Percentiles rank a stretch among this genome's conserved stretches.
phyloP scores from a whole-genome alignment of 2,888 invertebrate species.

The Lasioglossum calceatum region DNA sequence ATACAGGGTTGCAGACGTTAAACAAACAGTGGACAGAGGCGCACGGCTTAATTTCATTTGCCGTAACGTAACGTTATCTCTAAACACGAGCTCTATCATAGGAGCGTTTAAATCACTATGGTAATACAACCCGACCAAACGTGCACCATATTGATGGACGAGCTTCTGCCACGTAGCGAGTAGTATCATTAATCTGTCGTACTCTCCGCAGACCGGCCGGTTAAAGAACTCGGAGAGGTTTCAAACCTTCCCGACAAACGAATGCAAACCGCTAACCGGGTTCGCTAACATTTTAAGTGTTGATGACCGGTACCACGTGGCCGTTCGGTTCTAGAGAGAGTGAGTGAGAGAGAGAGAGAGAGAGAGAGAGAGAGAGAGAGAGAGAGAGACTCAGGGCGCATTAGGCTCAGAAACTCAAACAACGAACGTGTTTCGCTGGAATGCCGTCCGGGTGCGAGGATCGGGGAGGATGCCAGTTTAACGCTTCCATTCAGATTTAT shows the following conservation, averaged over 20 bases:
- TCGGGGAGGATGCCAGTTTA: conserved; percentile 47
- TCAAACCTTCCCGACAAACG: background rate
- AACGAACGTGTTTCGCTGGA: conserved; percentile 80
- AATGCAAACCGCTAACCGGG: background rate
- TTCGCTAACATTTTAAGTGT: conserved; percentile 6
- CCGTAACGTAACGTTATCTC: background rate
- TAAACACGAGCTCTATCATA: background rate
- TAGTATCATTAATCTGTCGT: background rate
- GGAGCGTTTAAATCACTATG: background rate
- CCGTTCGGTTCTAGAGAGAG: background rate
- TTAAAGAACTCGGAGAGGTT: background rate
- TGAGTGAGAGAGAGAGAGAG: no score
- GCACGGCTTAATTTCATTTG: background rate
- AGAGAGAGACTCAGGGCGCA: background rate
- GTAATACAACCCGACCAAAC: background rate
- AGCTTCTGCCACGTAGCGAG: background rate
- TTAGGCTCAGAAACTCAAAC: conserved; percentile 69
- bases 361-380: background rate
- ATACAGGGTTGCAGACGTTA: background rate
- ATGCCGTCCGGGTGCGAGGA: conserved; percentile 71
- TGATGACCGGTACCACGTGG: conserved; percentile 13
- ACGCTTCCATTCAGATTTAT: conserved; percentile 61
- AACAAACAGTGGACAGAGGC: background rate
- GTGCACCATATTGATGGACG: background rate
- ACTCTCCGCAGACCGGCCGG: background rate